Evolutionary conservation across 1,140 invertebrate genomes (phyloP).

Genomic region (Eubasilissa regina): DNA sequence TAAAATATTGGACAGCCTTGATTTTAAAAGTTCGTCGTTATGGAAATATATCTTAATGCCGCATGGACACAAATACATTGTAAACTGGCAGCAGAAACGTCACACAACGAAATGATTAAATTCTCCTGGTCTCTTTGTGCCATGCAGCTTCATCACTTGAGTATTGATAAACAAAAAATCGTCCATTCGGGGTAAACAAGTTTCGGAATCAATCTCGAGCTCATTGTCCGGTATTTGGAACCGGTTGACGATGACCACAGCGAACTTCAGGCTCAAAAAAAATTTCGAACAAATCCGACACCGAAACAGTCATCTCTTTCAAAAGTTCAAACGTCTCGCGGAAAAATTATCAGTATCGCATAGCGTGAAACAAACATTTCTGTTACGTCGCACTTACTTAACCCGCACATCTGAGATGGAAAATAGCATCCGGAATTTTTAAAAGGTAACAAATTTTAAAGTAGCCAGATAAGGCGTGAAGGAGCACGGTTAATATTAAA

Average conservation of each 20-base stretch:
- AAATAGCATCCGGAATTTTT: background rate
- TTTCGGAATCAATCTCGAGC: constrained; percentile 24
- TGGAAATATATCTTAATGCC: background rate
- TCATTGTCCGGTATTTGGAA: constrained; percentile 36
- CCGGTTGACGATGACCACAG: constrained; percentile 9
- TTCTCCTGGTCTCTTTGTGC: background rate
- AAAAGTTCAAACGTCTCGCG: background rate
- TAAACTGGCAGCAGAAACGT: background rate
- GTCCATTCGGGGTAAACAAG: constrained; percentile 35
- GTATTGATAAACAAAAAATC: constrained; percentile 33
- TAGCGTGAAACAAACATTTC: background rate
- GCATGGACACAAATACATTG: background rate
- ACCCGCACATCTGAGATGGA: background rate
- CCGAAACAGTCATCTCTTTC: background rate
- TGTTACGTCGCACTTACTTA: background rate
- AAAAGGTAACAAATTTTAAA: no score
- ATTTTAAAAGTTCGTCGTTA: background rate
- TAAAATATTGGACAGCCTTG: background rate
- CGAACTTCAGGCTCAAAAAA: background rate
- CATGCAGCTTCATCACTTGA: background rate
- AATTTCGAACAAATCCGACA: background rate
- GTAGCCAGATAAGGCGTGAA: no score
- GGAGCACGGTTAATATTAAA: no score
- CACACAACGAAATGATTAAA: background rate
- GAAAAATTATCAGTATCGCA: background rate